These are phyloP conservation scores for Zapus hudsonius DNA, from an alignment of 2,113 vertebrate genomes.

Conservation along the genomic window DNA sequence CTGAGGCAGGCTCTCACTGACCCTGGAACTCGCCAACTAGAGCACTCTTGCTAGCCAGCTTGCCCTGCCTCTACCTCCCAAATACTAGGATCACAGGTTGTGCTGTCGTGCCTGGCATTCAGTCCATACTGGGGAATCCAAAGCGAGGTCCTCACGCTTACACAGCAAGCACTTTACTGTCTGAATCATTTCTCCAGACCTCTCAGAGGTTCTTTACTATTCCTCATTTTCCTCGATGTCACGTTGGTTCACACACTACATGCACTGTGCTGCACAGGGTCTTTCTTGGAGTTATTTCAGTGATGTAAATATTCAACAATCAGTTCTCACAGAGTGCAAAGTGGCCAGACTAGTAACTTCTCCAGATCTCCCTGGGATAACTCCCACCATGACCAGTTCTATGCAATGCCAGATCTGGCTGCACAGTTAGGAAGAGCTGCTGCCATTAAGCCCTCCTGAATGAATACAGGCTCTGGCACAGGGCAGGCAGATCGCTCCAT, in stretches of 20 bases:
- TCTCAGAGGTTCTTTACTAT: background rate
- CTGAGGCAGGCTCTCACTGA: too few relatives aligned
- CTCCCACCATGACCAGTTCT: background rate
- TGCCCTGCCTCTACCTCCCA: too few relatives aligned
- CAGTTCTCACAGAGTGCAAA: background rate
- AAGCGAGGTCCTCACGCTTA: too few relatives aligned
- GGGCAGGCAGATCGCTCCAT: background rate
- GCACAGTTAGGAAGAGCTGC: background rate
- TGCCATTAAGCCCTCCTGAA: background rate
- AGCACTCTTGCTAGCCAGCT: too few relatives aligned
- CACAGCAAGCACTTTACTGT: too few relatives aligned
- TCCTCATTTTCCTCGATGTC: background rate
- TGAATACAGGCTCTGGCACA: background rate
- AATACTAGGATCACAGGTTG: too few relatives aligned
- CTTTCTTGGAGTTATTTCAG: background rate
- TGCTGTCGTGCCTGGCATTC: too few relatives aligned
- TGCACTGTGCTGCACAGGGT: too few relatives aligned
- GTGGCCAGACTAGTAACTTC: background rate
- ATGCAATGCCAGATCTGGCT: background rate
- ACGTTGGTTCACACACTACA: too few relatives aligned
- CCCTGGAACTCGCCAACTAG: too few relatives aligned
- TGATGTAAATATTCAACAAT: background rate
- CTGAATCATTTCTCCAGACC: too few relatives aligned
- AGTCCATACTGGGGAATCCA: too few relatives aligned
- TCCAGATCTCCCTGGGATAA: background rate